phyloP scores from a whole-genome alignment of 1,140 invertebrate genomes.

The Sipha flava region DNA sequence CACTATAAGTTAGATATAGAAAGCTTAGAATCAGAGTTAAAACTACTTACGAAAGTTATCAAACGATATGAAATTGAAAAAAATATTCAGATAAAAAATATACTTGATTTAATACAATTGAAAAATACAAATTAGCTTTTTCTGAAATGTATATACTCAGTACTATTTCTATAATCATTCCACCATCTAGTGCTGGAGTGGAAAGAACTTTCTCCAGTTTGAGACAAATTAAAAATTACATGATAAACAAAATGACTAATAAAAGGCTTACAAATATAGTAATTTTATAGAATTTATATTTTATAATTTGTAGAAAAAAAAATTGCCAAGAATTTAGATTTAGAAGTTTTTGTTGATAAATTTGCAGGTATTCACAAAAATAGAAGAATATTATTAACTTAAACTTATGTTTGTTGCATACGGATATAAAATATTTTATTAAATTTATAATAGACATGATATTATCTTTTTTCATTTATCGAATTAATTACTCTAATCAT shows the following conservation, averaged over 20 bases:
- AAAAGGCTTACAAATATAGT: not conserved
- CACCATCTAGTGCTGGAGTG: not conserved
- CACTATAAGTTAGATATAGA: not conserved
- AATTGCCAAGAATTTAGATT: not conserved
- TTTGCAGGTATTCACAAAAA: not conserved
- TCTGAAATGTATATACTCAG: not conserved
- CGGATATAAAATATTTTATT: no score
- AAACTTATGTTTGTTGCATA: no score
- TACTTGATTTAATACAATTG: not conserved
- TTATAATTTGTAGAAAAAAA: not conserved
- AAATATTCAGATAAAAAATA: not conserved
- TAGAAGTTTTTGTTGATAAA: not conserved
- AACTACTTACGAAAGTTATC: not conserved
- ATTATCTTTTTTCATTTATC: no score
- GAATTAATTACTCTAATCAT: no score
- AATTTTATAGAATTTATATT: no score
- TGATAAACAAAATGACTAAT: not conserved
- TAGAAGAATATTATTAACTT: no score
- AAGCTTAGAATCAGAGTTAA: not conserved
- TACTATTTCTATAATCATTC: not conserved
- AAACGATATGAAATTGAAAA: not conserved
- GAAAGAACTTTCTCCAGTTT: not conserved
- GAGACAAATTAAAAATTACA: not conserved
- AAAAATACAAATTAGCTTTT: not conserved
- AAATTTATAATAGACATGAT: no score